Evolutionary conservation across 2,113 vertebrate species (phyloP), one percentile per base, ranked within the genome.

Genomic region (Oriolus oriolus): DNA sequence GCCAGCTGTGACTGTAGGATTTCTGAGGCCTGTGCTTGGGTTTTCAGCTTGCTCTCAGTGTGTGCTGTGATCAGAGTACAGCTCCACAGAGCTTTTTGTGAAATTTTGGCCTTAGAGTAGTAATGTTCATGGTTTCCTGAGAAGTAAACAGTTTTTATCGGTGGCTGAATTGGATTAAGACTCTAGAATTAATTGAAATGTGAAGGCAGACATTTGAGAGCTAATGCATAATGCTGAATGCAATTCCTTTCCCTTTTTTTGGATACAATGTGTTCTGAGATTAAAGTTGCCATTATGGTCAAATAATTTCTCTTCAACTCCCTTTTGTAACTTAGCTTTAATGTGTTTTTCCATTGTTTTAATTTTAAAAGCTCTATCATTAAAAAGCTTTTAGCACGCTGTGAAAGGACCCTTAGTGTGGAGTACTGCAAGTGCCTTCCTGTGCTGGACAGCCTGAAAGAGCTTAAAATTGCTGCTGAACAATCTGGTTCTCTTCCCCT

Each of bases 301-400:
- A 88, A 88, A 80, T 80, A 44, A 83, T 95, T 95, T 86, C 59
- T 90, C 50, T 90, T 91, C 56, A 44, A 39, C 44, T 78, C 59
- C 42, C 20, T 56, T 93, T 93, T 93, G 86, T 66, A 95, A 70
- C 60, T 86, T 83, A 70, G 68, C 88, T 95, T 89, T 89, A 84
- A 92, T 78, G 83, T 42, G 21, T 73, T 93, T 89, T 66, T 28
- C 71, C 73, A 63, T 95, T 96, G 93, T 95, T 96, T 97, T 95
- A 97, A 87, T 87, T 92, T 93, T 49, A 71, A 89, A 84, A 93
- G 23, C 39, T 83, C 47, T 49, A 9, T 10, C 75, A 54, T 94
- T 94, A 92, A 74, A 93, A 94, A 88, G 80, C 91, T 96, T 96
- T 93, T 80, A 96, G 54, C 47, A 20, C 0, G 0, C 41, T 18